Evolutionary conservation across 2,113 vertebrate genomes (phyloP), one percentile per base, ranked within the genome.

Genomic region (Glaucidium brasilianum): DNA sequence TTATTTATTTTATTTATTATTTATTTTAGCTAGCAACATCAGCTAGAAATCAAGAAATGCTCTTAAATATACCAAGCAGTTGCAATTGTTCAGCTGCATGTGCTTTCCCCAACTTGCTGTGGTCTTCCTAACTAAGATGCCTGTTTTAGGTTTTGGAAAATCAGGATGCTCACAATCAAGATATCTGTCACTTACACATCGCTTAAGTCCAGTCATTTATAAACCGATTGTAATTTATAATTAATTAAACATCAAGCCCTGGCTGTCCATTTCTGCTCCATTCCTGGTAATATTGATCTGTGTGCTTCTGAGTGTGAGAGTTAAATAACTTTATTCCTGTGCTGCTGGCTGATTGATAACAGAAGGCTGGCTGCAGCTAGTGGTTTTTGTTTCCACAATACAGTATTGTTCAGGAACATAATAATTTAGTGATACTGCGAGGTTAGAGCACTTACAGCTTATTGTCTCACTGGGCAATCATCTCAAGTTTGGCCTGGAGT

Each of bases 391-490:
- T 96, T 96, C 94, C 94, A 91, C 94, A 97, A 97, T 83, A 88
- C 94, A 83, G 90, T 85, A 95, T 96, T 97, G 96, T 97, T 92
- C 90, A 50, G 94, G 85, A 96, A 84, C 93, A 94, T 93, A 93
- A 97, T 89, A 95, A 97, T 94, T 94, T 80, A 97, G 96, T 1
- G 75, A 96, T 93, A 85, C 67, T 25, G 39, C 0, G 7, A 90
- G 85, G 95, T 95, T 95, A 97, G 94, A 96, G 88, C 93, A 87
- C 93, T 95, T 78, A 85, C 90, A 90, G 62, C 91, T 97, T 80
- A 94, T 96, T 98, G 90, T 95, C 92, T 97, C 92, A 66, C 72
- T 76, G 79, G 84, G 90, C 83, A 97, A 83, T 90, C 89, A 83
- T 96, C 80, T 94, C 49, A 34, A 84, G 58, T 78, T 89, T 74